phyloP scores from a whole-genome alignment of 2,113 vertebrate species.

The Oxygymnocypris stewartii region DNA sequence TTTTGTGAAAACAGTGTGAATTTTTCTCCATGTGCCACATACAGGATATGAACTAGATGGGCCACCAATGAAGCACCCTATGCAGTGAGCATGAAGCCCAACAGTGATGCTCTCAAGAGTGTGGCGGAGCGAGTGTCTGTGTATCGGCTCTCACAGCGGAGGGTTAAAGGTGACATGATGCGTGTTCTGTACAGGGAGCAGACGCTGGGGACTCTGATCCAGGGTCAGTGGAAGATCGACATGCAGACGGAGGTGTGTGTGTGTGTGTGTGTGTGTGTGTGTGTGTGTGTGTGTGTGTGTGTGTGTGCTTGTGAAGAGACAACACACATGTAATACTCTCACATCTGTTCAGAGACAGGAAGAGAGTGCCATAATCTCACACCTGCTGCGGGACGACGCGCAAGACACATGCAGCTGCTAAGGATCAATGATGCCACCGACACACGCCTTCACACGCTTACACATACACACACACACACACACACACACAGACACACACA shows the following conservation, averaged over 20 bases:
- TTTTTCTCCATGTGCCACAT: background rate
- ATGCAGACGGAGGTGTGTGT: background rate
- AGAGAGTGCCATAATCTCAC: constrained; percentile 67
- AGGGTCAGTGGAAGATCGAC: constrained; percentile 10
- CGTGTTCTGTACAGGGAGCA: background rate
- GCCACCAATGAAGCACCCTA: background rate
- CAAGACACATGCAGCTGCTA: constrained; percentile 44
- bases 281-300: background rate
- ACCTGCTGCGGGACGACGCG: constrained; percentile 66
- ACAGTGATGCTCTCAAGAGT: background rate
- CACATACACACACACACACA: constrained; percentile 17
- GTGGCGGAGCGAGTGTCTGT: background rate
- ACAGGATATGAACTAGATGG: background rate
- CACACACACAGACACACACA: too few relatives aligned
- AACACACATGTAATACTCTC: constrained; percentile 54
- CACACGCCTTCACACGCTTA: background rate
- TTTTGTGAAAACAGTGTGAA: background rate
- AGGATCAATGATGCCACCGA: constrained; percentile 39
- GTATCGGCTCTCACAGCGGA: background rate
- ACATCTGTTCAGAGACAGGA: constrained; percentile 67
- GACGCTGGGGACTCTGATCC: background rate
- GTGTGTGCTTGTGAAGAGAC: background rate
- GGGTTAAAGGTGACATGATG: constrained; percentile 13
- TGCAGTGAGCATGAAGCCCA: background rate
- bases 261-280: background rate